These are phyloP conservation scores for Trissolcus basalis DNA, from an alignment of 1,140 invertebrate species.

Conservation along the genomic window DNA sequence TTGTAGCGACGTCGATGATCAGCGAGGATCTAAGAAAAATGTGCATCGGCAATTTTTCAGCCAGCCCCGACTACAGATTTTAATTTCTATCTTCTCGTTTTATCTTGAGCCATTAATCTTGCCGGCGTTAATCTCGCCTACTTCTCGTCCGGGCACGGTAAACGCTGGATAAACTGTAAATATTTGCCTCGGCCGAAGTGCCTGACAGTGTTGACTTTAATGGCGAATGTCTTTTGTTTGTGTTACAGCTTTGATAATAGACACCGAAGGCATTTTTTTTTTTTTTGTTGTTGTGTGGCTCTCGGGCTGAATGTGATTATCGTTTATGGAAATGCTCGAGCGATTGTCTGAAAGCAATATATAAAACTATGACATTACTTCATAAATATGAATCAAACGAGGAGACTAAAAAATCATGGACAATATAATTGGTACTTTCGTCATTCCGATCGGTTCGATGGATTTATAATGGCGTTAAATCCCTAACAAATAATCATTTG, in stretches of 20 bases:
- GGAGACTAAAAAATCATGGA: no score
- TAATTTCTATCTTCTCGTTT: slow-evolving; percentile 40
- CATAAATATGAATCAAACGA: no score
- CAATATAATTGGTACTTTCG: no score
- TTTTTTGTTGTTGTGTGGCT: no score
- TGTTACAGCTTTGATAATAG: slow-evolving; percentile 25
- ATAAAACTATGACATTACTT: no score
- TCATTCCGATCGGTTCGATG: no score
- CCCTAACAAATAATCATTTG: no score
- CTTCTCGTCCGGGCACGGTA: slow-evolving; percentile 32
- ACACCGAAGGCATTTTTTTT: no score
- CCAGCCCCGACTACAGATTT: slow-evolving; percentile 12
- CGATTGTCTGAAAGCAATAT: no score
- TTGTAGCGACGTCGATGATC: slow-evolving; percentile 5
- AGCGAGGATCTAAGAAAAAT: background rate
- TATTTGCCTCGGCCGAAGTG: slow-evolving; percentile 22
- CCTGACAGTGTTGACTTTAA: slow-evolving; percentile 26
- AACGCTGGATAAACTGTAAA: slow-evolving; percentile 36
- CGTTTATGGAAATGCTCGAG: no score
- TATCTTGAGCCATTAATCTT: slow-evolving; percentile 46
- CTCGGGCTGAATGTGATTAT: no score
- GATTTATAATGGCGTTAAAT: no score
- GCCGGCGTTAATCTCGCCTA: slow-evolving; percentile 35
- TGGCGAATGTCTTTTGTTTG: slow-evolving; percentile 25
- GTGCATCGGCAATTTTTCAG: background rate